Evolutionary conservation across 2,113 vertebrate species (phyloP).

Genomic region (Melanerpes formicivorus): DNA sequence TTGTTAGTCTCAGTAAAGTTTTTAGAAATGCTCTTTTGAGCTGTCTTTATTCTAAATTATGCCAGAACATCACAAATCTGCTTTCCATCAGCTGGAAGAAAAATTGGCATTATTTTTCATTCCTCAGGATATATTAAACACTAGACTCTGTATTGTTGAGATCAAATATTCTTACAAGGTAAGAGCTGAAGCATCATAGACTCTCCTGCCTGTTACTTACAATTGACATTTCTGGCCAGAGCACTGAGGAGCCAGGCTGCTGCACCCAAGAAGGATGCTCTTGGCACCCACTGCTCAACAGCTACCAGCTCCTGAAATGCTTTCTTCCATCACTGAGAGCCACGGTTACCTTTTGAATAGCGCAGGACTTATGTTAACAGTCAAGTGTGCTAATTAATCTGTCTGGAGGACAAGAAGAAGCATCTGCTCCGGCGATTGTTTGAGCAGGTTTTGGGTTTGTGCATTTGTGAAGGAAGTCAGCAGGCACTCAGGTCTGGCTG

Average conservation of each 20-base stretch:
- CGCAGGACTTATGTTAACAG: accelerated
- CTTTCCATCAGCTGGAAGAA: neutral
- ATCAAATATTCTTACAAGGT: neutral
- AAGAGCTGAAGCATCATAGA: neutral
- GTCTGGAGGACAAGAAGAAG: neutral
- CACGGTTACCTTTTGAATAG: neutral
- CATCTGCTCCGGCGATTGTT: neutral
- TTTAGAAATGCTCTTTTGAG: neutral
- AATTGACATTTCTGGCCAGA: neutral
- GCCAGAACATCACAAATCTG: neutral
- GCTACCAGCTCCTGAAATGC: neutral
- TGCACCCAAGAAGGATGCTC: accelerated
- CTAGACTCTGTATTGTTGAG: neutral
- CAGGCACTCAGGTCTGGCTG: neutral
- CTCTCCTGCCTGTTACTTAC: neutral
- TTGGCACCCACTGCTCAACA: accelerated
- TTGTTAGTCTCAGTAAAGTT: neutral
- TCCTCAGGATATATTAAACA: neutral
- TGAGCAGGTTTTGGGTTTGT: neutral
- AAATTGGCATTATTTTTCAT: neutral
- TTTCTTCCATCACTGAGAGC: neutral
- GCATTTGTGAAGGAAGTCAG: neutral
- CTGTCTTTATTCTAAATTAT: neutral
- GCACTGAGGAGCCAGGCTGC: neutral
- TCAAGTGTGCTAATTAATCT: neutral